A percentile compares a stretch with the other conserved stretches of the same genome.
Evolutionary conservation across 2,113 vertebrate species (phyloP).

Genomic region (Dunckerocampus dactyliophorus): DNA sequence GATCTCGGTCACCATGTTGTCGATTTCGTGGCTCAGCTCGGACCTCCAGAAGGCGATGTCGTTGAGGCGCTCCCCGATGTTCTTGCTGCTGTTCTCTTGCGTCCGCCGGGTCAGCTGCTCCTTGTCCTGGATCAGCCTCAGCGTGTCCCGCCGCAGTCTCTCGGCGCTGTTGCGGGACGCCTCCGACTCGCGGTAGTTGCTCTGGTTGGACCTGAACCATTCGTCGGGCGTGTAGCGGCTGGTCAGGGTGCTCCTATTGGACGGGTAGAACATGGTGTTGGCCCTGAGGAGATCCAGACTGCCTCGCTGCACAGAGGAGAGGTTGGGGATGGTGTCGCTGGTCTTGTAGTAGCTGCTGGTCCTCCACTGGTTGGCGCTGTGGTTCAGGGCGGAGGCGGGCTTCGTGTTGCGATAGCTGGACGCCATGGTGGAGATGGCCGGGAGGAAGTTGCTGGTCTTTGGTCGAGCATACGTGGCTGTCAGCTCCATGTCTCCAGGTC

Average conservation of each 20-base stretch:
- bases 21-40: constrained; percentile 84
- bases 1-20: constrained; percentile 87
- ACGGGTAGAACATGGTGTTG: constrained; percentile 77
- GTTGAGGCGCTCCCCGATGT: constrained; percentile 81
- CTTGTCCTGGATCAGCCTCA: constrained; percentile 83
- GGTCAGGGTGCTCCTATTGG: constrained; percentile 75
- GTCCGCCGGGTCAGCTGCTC: constrained; percentile 79
- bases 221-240: constrained; percentile 83
- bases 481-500: constrained; percentile 73
- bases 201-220: constrained; percentile 85
- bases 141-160: constrained; percentile 79
- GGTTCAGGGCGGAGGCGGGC: constrained; percentile 64
- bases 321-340: constrained; percentile 58
- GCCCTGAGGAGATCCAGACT: constrained; percentile 70
- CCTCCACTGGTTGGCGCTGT: constrained; percentile 77
- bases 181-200: constrained; percentile 81
- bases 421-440: constrained; percentile 79
- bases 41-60: constrained; percentile 90
- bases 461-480: constrained; percentile 76
- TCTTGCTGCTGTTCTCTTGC: constrained; percentile 80
- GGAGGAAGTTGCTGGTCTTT: constrained; percentile 77
- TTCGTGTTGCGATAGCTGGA: constrained; percentile 78
- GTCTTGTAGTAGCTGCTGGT: constrained; percentile 77
- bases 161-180: constrained; percentile 80
- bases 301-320: constrained; percentile 64